A percentile compares a stretch with the other conserved stretches of the same genome.
These are phyloP conservation scores for Myioborus melanocephalus DNA, from an alignment of 2,797 vertebrate species.

Conservation along the genomic window DNA sequence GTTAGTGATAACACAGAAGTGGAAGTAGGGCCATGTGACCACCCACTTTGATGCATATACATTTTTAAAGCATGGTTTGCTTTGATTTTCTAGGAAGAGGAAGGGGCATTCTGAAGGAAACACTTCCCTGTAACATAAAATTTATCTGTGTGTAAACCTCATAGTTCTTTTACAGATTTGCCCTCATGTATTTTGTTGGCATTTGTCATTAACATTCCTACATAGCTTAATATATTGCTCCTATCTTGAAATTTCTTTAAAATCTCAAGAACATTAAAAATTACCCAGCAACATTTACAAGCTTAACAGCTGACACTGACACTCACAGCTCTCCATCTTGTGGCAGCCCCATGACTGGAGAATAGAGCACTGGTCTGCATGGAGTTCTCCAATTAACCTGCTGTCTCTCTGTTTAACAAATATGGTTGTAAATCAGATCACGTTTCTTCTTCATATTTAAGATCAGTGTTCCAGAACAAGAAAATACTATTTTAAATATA, in stretches of 20 bases:
- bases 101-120: not conserved
- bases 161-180: not conserved
- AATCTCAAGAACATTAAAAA: not conserved
- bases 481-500: slow-evolving; percentile 43
- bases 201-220: not conserved
- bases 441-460: slow-evolving; percentile 13
- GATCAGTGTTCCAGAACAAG: not conserved
- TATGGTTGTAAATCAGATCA: not conserved
- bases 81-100: not conserved
- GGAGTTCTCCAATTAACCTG: not conserved
- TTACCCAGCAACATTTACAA: not conserved
- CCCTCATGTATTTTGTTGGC: not conserved
- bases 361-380: not conserved
- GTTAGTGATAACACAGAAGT: not conserved
- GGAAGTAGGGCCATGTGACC: not conserved
- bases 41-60: not conserved
- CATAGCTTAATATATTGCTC: not conserved
- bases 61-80: not conserved
- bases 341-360: not conserved
- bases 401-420: not conserved
- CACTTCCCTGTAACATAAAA: not conserved
- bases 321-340: not conserved
- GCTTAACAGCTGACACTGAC: not conserved
- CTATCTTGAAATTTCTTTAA: not conserved
- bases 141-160: not conserved